phyloP scores from a whole-genome alignment of 2,113 vertebrate genomes.

The Urocynchramus pylzowi region DNA sequence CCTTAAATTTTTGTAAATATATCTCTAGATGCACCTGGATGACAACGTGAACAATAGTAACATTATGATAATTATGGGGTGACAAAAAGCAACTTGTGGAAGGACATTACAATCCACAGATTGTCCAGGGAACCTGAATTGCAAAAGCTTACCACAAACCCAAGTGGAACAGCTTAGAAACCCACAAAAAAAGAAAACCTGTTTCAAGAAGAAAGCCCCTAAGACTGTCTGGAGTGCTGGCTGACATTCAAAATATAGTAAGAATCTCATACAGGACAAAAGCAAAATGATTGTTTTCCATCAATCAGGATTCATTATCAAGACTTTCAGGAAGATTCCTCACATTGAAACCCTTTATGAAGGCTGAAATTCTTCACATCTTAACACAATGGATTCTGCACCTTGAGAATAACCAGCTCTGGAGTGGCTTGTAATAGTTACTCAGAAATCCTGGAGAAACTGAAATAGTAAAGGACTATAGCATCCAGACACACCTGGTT shows the following conservation, averaged over 20 bases:
- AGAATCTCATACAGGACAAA: neutral
- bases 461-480: neutral
- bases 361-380: neutral
- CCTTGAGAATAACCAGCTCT: fast-evolving
- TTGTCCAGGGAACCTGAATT: neutral
- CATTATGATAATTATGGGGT: neutral
- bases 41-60: neutral
- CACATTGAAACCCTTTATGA: neutral
- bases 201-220: neutral
- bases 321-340: neutral
- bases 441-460: neutral
- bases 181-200: neutral
- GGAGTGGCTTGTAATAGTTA: neutral
- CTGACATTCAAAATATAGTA: neutral
- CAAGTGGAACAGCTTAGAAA: neutral
- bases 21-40: neutral
- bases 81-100: neutral
- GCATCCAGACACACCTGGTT: neutral
- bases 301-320: neutral
- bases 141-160: neutral
- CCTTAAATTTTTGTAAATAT: neutral
- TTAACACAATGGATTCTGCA: neutral
- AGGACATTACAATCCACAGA: neutral
- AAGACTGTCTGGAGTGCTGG: neutral
- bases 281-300: fast-evolving